phyloP scores from a whole-genome alignment of 2,888 invertebrate species.

The Ferdinandea cuprea region DNA sequence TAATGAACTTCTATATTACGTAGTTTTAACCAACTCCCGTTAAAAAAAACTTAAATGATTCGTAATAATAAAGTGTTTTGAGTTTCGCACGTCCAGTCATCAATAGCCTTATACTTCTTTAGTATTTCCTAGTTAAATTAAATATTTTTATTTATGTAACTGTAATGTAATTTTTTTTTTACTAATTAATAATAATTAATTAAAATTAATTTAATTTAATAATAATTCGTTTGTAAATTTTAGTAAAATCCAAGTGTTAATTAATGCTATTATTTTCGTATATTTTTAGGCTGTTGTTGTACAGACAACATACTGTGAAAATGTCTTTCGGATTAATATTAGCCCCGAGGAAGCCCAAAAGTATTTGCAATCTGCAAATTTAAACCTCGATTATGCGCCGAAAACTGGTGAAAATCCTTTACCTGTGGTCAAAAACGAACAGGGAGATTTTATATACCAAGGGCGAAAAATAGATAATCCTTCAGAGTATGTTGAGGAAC shows the following conservation, averaged over 20 bases:
- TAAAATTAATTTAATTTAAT: too few species aligned
- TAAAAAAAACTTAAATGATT: background rate
- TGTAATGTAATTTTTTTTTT: too few species aligned
- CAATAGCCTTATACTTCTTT: too few species aligned
- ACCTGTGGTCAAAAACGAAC: conserved; percentile 81
- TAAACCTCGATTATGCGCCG: conserved; percentile 84
- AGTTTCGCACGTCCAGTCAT: too few species aligned
- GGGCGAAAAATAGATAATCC: conserved; percentile 87
- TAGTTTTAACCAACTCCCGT: background rate
- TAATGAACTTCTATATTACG: conserved; percentile 4
- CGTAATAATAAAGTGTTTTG: too few species aligned
- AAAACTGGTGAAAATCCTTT: conserved; percentile 85
- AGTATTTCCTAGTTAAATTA: background rate
- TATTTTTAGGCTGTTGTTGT: conserved; percentile 32
- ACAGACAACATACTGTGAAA: conserved; percentile 78
- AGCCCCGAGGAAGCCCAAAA: conserved; percentile 84
- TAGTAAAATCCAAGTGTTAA: background rate
- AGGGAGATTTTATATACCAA: conserved; percentile 82
- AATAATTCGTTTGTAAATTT: background rate
- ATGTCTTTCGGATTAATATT: conserved; percentile 84
- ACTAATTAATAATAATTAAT: too few species aligned
- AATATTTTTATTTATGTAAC: background rate
- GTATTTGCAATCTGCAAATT: conserved; percentile 81
- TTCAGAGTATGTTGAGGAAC: conserved; percentile 88
- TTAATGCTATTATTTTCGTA: background rate